phyloP scores from a whole-genome alignment of 30 jellyfish, hydroid and myxozoan species.

The Turritopsis dohrnii region DNA sequence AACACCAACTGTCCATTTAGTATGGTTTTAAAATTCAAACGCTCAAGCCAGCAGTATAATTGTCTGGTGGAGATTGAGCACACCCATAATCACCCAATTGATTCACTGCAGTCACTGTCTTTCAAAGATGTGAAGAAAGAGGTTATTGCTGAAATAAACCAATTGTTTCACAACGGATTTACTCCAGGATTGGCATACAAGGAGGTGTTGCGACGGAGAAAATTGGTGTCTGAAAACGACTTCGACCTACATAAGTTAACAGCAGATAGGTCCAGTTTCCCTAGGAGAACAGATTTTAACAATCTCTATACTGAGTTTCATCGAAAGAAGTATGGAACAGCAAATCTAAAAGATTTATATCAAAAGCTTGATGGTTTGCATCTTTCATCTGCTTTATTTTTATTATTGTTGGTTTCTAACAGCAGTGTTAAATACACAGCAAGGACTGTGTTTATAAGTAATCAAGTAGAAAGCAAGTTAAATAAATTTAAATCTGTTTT shows the following conservation, averaged over 20 bases:
- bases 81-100: slow-evolving; percentile 11
- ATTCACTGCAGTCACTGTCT: slow-evolving; percentile 25
- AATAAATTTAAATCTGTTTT: too few species aligned
- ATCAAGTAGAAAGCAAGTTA: too few species aligned
- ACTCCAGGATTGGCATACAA: slow-evolving; percentile 34
- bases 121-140: slow-evolving; percentile 12
- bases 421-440: too few species aligned
- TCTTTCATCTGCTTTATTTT: too few species aligned
- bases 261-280: slow-evolving; percentile 22
- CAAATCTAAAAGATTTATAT: not conserved
- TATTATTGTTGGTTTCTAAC: too few species aligned
- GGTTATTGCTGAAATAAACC: not conserved
- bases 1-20: slow-evolving; percentile 31
- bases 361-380: not conserved
- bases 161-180: slow-evolving; percentile 14
- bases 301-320: slow-evolving; percentile 17
- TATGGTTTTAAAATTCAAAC: not conserved
- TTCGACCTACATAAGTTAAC: slow-evolving; percentile 3
- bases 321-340: slow-evolving; percentile 3
- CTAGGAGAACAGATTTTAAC: slow-evolving; percentile 31
- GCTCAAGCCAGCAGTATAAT: slow-evolving; percentile 4
- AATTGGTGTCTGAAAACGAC: slow-evolving; percentile 9
- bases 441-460: too few species aligned
- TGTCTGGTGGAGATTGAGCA: slow-evolving; percentile 28
- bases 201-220: slow-evolving; percentile 3